Conservation (phyloP, 2,888 invertebrate species). For the Thera britannica region DNA sequence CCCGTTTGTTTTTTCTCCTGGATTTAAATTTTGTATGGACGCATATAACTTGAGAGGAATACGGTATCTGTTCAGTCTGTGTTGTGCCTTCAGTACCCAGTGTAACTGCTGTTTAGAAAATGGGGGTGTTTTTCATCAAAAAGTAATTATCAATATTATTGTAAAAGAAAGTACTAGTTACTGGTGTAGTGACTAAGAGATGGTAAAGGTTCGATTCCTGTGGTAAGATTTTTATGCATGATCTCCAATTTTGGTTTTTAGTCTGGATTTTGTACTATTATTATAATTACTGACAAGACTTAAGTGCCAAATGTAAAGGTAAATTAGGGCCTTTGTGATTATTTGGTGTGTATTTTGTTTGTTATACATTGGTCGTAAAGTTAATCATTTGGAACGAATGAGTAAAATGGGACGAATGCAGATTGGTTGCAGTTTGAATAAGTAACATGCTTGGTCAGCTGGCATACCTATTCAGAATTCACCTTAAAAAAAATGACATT, state of each 20-base stretch:
- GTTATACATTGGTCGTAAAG: background rate
- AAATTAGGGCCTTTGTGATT: too few relatives aligned
- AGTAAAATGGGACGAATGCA: background rate
- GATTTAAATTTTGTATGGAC: slow-evolving; percentile 59
- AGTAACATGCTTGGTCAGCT: background rate
- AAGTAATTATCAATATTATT: slow-evolving; percentile 47
- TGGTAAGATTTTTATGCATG: too few relatives aligned
- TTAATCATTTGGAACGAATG: background rate
- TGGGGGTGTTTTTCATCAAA: slow-evolving; percentile 68
- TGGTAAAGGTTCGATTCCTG: too few relatives aligned
- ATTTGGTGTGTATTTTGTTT: background rate
- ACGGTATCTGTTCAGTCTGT: slow-evolving; percentile 62
- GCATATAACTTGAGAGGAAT: slow-evolving; percentile 67
- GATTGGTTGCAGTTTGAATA: background rate
- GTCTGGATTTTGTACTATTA: too few relatives aligned
- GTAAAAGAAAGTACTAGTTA: too few relatives aligned
- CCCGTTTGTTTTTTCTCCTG: slow-evolving; percentile 50
- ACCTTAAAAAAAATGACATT: background rate
- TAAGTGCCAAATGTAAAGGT: too few relatives aligned
- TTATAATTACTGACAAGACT: too few relatives aligned
- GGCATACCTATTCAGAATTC: background rate
- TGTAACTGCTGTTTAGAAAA: slow-evolving; percentile 47
- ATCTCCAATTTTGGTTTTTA: too few relatives aligned
- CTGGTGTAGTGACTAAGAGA: too few relatives aligned
- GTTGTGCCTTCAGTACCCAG: slow-evolving; percentile 47